phyloP scores from a whole-genome alignment of 2,888 invertebrate genomes.

The Conistra vaccinii region DNA sequence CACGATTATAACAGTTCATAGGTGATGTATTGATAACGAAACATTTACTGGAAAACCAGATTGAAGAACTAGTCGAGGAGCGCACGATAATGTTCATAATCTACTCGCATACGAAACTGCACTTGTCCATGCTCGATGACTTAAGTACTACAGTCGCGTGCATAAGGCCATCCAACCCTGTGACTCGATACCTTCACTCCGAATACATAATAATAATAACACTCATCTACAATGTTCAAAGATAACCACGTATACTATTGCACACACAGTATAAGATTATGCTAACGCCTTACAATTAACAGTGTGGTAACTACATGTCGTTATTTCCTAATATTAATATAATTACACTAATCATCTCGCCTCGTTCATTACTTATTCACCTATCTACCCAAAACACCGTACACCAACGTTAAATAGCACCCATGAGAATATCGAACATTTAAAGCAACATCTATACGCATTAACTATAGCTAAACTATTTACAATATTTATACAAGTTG shows the following conservation, averaged over 20 bases:
- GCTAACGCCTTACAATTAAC: slow-evolving; percentile 80
- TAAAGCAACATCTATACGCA: slow-evolving; percentile 85
- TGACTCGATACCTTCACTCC: slow-evolving; percentile 74
- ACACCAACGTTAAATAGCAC: slow-evolving; percentile 89
- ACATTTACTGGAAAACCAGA: slow-evolving; percentile 60
- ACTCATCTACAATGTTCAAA: slow-evolving; percentile 67
- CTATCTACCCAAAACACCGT: slow-evolving; percentile 81
- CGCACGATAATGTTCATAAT: slow-evolving; percentile 61
- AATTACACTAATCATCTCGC: slow-evolving; percentile 74
- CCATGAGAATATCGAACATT: slow-evolving; percentile 88
- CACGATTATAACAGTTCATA: slow-evolving; percentile 69
- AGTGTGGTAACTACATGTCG: slow-evolving; percentile 85
- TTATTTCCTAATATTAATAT: slow-evolving; percentile 75
- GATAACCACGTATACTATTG: slow-evolving; percentile 84
- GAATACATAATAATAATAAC: slow-evolving; percentile 68
- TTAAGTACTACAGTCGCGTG: slow-evolving; percentile 75
- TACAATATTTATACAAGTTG: slow-evolving; percentile 83
- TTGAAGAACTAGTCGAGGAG: slow-evolving; percentile 60
- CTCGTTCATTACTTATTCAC: slow-evolving; percentile 71
- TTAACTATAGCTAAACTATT: slow-evolving; percentile 75
- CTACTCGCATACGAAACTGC: slow-evolving; percentile 71
- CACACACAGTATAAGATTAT: slow-evolving; percentile 86
- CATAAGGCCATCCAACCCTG: slow-evolving; percentile 83
- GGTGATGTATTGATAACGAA: slow-evolving; percentile 74
- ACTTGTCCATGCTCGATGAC: slow-evolving; percentile 68